Evolutionary conservation across 2,888 invertebrate species (phyloP).

Genomic region (Campoplex nolae): DNA sequence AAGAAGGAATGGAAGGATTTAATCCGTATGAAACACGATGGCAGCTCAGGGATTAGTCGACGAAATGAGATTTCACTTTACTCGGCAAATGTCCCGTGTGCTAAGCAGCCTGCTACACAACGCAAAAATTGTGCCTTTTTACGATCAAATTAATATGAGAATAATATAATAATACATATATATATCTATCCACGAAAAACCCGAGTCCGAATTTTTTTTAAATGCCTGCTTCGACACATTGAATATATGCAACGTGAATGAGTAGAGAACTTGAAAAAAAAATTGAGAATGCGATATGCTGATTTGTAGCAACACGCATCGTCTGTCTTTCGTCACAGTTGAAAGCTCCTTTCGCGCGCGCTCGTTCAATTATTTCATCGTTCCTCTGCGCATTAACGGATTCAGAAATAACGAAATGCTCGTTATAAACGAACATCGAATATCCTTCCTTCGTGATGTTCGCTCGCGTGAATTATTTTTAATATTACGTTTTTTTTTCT

Average conservation of each 20-base stretch:
- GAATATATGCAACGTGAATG: background rate
- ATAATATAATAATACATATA: background rate
- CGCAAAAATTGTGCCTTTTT: constrained; percentile 16
- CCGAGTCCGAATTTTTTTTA: background rate
- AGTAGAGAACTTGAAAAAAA: background rate
- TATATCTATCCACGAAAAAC: background rate
- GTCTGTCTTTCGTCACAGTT: background rate
- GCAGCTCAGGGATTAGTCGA: constrained; percentile 76
- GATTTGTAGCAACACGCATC: background rate
- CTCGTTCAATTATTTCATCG: background rate
- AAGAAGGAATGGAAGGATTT: constrained; percentile 73
- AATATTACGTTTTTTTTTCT: background rate
- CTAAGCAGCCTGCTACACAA: constrained; percentile 52
- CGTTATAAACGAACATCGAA: background rate
- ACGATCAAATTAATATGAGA: constrained; percentile 18
- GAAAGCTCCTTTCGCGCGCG: background rate
- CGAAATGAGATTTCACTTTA: constrained; percentile 73
- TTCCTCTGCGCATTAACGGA: background rate
- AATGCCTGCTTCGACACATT: background rate
- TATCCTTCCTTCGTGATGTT: background rate
- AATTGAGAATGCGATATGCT: background rate
- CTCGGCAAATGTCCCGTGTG: constrained; percentile 70
- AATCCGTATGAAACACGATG: constrained; percentile 78
- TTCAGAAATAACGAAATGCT: background rate
- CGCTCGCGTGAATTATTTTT: background rate